Base-by-base conservation (phyloP, 1,140 invertebrate genomes). In the Dysdera silvatica region DNA sequence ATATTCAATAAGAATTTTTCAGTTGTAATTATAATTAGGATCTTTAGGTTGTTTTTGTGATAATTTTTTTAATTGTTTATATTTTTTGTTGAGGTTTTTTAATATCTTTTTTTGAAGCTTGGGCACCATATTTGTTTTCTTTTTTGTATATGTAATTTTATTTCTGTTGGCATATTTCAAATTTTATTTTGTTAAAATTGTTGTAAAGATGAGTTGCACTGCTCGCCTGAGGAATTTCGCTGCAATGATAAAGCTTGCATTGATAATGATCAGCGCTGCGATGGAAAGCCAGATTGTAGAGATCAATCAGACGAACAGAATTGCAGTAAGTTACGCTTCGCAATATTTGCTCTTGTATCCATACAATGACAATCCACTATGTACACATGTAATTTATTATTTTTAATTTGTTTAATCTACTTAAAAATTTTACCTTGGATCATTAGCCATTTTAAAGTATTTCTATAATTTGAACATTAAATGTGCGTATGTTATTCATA, bases 191-290 rank as follows among this genome's bases (percentile, higher is more conserved):
- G n/a, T n/a, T n/a, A n/a, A n/a, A n/a, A n/a, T n/a, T n/a, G n/a
- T n/a, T n/a, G n/a, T 63, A 20, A 55, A 63, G 61, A 63, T 52
- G 61, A 63, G 40, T 54, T 61, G 35, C 47, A 63, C 7, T 69
- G 66, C 45, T 33, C 57, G 18, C 56, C 64, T 54, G 64, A 57
- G 45, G 57, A 61, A 24, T 66, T 69, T 63, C 67, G 41, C 35
- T 68, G 68, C 54, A 56, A 57, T 24, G 77, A 76, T 65, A 69
- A 71, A 24, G 41, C 61, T n/a, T 98, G 95, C 74, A 93, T 98
- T 67, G 90, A 90, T 0, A 80, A 88, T 58, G 91, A 90, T 65
- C 97, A 96, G 74, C 91, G 94, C 16, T 98, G 85, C 71, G 88
- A 91, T 68, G 87, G 88, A n/a, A 87, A 89, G 74, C 86, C 83